A percentile compares a stretch with the other conserved stretches of the same genome.
Conservation (phyloP, 1,140 invertebrate genomes). For the Pectinophora gossypiella region DNA sequence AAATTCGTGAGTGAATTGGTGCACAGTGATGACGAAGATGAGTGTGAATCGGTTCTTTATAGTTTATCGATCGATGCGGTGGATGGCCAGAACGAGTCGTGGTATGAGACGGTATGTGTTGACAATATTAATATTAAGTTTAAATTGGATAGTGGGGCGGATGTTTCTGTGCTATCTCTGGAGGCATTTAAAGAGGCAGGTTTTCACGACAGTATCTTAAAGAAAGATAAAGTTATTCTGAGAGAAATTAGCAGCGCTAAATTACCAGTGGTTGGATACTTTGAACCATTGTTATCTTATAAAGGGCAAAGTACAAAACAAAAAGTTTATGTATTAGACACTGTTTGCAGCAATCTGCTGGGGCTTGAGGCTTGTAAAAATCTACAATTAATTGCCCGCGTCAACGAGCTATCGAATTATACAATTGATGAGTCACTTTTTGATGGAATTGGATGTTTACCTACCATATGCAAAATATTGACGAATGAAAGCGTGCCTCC, state of each 20-base stretch:
- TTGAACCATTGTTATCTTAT: no score
- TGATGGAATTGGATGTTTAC: no score
- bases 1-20: neutral
- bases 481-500: no score
- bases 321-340: no score
- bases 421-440: no score
- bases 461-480: no score
- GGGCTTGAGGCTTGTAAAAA: no score
- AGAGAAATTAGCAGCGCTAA: neutral
- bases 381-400: no score
- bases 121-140: neutral
- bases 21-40: neutral
- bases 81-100: neutral
- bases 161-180: neutral
- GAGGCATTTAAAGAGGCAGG: neutral
- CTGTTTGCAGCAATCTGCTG: no score
- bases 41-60: neutral
- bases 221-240: neutral
- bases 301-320: no score
- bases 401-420: no score
- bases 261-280: neutral
- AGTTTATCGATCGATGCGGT: neutral
- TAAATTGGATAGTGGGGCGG: constrained; percentile 2
- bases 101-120: neutral
- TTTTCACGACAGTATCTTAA: neutral